Base-by-base conservation (phyloP, 2,888 invertebrate species). In the Pyralis farinalis region DNA sequence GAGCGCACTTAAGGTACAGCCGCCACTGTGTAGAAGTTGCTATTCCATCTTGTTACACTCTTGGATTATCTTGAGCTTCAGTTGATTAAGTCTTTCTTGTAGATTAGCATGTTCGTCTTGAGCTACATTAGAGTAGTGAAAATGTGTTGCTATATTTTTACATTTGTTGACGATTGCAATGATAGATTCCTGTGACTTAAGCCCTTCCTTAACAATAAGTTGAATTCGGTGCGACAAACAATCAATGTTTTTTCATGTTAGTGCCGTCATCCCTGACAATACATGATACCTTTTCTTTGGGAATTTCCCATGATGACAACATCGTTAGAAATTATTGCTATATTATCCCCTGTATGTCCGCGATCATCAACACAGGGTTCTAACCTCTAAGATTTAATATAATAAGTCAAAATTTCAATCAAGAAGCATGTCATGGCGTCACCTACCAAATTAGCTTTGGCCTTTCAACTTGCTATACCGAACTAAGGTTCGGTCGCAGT, bases 221-320 rank as follows among this genome's bases (percentile, higher is more conserved):
- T 47, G 44, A 10, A 44, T 42, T 37, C 44, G 29, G 28, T 47
- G 37, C 29, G 42, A 41, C 12, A 27, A 16, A 42, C 42, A 49
- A 12, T 44, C 44, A 30, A 46, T 42, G 12, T 45, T 11, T 37
- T 46, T 46, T 49, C 46, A 48, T 48, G 39, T 51, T 51, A 33
- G 44, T 42, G 40, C 47, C 47, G 34, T 38, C 44, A 41, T 51
- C 42, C 12, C 47, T 38, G 42, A 49, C 48, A 37, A 48, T 40
- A 48, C 51, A 51, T 43, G 37, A 35, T 36, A 51, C 37, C 6
- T 46, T 43, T 51, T 47, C 40, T 49, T 49, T 48, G 34, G 39
- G 35, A 27, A 44, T 46, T 40, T 34, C 43, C 48, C 44, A 46
- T n/a, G n/a, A n/a, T n/a, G n/a, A n/a, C n/a, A n/a, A n/a, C n/a